A percentile compares a stretch with the other conserved stretches of the same genome.
phyloP scores from a whole-genome alignment of 2,113 vertebrate genomes.

The Calidris pugnax region DNA sequence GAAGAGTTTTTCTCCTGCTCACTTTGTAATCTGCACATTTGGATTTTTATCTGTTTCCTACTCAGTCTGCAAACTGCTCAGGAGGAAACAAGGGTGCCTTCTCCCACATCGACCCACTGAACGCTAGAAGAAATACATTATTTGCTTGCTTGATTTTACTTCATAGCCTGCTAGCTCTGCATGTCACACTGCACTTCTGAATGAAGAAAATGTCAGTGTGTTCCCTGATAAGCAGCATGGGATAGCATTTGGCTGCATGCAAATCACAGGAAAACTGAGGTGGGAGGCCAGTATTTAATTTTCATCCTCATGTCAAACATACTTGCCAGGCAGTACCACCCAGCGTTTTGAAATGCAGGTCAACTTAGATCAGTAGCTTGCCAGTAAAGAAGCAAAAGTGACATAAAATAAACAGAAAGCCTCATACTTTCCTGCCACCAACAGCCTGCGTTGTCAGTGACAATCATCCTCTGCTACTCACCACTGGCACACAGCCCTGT shows the following conservation, averaged over 20 bases:
- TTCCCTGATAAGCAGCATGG: not conserved
- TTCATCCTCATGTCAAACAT: not conserved
- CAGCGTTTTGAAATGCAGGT: not conserved
- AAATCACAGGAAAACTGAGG: not conserved
- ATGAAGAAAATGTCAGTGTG: not conserved
- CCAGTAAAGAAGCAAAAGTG: not conserved
- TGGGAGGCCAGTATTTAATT: not conserved
- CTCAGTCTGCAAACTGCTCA: not conserved
- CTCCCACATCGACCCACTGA: fast-evolving
- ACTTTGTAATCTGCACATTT: not conserved
- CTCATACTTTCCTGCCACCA: not conserved
- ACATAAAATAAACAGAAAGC: constrained; percentile 5
- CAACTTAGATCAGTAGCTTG: constrained; percentile 12
- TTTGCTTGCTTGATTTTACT: not conserved
- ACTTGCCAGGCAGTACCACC: not conserved
- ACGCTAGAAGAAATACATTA: not conserved
- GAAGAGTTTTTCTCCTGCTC: not conserved
- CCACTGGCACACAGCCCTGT: not conserved
- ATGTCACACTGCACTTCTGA: not conserved
- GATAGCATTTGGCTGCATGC: not conserved
- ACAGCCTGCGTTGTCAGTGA: not conserved
- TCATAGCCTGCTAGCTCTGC: not conserved
- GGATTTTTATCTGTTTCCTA: not conserved
- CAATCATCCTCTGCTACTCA: not conserved
- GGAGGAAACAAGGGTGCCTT: not conserved